phyloP scores from a whole-genome alignment of 2,888 invertebrate genomes.

The Phorcus lineatus region DNA sequence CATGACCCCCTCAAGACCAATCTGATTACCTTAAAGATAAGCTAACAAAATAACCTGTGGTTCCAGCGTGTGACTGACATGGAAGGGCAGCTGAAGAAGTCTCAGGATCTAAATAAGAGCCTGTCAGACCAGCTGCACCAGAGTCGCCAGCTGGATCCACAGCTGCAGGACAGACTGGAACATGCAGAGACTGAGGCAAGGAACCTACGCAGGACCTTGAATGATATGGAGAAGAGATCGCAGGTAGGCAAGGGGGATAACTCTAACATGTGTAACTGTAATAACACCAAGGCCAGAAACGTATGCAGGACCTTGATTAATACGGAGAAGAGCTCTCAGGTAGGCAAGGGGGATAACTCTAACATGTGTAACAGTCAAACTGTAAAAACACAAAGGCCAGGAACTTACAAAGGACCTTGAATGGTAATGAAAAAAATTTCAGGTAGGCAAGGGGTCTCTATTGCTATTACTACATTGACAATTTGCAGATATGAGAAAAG shows the following conservation, averaged over 20 bases:
- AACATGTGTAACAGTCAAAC: too few species aligned
- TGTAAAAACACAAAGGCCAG: slow-evolving; percentile 54
- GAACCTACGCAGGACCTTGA: slow-evolving; percentile 56
- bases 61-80: slow-evolving; percentile 60
- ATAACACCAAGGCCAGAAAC: slow-evolving; percentile 53
- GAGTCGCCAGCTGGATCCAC: slow-evolving; percentile 57
- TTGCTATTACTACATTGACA: too few species aligned
- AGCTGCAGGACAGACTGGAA: slow-evolving; percentile 57
- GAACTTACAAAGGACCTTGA: slow-evolving; percentile 56
- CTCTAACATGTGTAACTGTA: too few species aligned
- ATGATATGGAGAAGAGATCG: slow-evolving; percentile 59
- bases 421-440: slow-evolving; percentile 60
- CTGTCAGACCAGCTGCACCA: slow-evolving; percentile 66
- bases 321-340: slow-evolving; percentile 63
- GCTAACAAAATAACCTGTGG: not conserved
- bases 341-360: slow-evolving; percentile 29
- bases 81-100: slow-evolving; percentile 59
- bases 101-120: slow-evolving; percentile 61
- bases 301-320: slow-evolving; percentile 60
- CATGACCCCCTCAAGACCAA: too few species aligned
- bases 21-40: too few species aligned
- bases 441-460: slow-evolving; percentile 54
- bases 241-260: slow-evolving; percentile 50
- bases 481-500: too few species aligned
- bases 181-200: slow-evolving; percentile 59